Evolutionary conservation across 2,888 invertebrate genomes (phyloP).

Genomic region (Pammene fasciana): DNA sequence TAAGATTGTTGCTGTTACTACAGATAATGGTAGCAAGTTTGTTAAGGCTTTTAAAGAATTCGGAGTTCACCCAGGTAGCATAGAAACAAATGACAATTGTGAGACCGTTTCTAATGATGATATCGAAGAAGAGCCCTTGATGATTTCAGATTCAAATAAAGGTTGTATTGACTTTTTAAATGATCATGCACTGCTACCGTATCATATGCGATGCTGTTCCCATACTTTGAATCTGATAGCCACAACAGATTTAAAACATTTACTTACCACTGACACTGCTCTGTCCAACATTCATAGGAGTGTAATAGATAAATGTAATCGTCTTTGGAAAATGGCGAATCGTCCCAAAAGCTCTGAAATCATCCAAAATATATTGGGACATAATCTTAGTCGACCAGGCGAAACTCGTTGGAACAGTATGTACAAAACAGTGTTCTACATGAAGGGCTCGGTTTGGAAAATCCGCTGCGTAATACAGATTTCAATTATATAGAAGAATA

Average conservation of each 20-base stretch:
- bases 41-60: conserved; percentile 40
- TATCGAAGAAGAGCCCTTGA: conserved; percentile 1
- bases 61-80: conserved; percentile 12
- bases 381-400: conserved; percentile 33
- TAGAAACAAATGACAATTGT: conserved; percentile 12
- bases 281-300: conserved; percentile 34
- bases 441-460: conserved; percentile 7
- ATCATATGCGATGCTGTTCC: conserved; percentile 39
- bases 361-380: conserved; percentile 38
- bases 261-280: conserved; percentile 31
- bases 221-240: conserved; percentile 41
- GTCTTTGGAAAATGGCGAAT: conserved; percentile 41
- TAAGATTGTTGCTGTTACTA: conserved; percentile 40
- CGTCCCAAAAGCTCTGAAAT: conserved; percentile 40
- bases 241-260: conserved; percentile 38
- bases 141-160: conserved; percentile 10
- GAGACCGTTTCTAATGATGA: background rate
- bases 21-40: conserved; percentile 42
- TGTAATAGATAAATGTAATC: conserved; percentile 40
- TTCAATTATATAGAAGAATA: conserved; percentile 8
- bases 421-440: conserved; percentile 6
- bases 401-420: conserved; percentile 33
- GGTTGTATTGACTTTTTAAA: conserved; percentile 4
- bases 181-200: background rate
- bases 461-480: background rate